Conservation (phyloP, 1,140 invertebrate genomes). For the Globodera rostochiensis region DNA sequence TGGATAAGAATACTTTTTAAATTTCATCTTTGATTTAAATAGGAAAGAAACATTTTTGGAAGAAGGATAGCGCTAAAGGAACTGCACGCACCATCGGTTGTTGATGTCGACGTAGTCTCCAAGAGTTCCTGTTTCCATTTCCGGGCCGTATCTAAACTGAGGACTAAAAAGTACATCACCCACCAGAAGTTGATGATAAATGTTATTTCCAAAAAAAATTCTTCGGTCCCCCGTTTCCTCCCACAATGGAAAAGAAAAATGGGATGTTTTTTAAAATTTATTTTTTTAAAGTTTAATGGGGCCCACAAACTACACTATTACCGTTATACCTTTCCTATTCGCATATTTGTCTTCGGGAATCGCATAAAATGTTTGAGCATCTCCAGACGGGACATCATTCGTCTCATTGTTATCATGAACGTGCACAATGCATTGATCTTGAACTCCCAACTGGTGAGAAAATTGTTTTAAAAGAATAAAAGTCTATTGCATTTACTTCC, state of each 20-base stretch:
- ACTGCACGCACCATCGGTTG: no score
- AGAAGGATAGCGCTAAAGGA: no score
- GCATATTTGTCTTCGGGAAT: slow-evolving; percentile 44
- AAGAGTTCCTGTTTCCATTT: slow-evolving; percentile 42
- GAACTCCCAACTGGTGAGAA: slow-evolving; percentile 27
- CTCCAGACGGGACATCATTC: neutral
- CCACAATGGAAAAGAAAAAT: slow-evolving; percentile 3
- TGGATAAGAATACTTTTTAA: no score
- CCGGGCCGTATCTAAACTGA: slow-evolving; percentile 36
- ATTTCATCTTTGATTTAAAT: no score
- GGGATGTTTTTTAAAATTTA: neutral
- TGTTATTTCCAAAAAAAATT: no score
- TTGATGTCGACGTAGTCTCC: neutral
- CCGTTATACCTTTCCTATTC: slow-evolving; percentile 34
- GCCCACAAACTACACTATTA: no score
- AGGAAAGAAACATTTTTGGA: no score
- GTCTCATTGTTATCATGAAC: slow-evolving; percentile 33
- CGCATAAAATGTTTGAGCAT: slow-evolving; percentile 20
- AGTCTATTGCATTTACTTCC: slow-evolving; percentile 9
- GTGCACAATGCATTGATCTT: slow-evolving; percentile 30
- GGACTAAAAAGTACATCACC: no score
- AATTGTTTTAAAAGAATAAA: neutral
- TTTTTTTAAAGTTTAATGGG: neutral
- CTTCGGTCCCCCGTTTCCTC: no score
- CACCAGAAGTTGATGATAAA: no score